Conservation (phyloP, 1,140 invertebrate species). For the Anagrus nilaparvatae region DNA sequence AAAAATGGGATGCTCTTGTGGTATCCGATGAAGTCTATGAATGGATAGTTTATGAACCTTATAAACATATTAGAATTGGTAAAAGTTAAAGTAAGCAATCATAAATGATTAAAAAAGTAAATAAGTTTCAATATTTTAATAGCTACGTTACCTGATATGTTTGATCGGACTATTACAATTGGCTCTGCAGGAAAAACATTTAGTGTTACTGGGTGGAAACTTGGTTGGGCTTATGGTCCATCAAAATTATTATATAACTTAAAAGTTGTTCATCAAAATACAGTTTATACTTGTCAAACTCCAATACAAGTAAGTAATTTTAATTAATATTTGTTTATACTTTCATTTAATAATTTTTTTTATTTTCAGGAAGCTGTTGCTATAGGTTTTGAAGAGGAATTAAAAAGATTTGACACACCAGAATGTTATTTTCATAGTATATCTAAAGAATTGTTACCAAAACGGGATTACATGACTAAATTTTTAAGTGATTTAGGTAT, state of each 20-base stretch:
- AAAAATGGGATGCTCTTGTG: constrained; percentile 85
- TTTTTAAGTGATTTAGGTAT: constrained; percentile 73
- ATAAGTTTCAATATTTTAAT: constrained; percentile 8
- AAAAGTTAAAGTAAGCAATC: constrained; percentile 17
- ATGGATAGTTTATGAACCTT: constrained; percentile 84
- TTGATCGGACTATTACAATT: constrained; percentile 93
- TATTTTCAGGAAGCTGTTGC: constrained; percentile 77
- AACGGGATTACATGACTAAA: constrained; percentile 77
- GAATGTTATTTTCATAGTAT: constrained; percentile 83
- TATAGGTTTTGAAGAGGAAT: constrained; percentile 78
- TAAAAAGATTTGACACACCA: constrained; percentile 53
- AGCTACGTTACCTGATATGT: constrained; percentile 95
- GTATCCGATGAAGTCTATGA: constrained; percentile 98
- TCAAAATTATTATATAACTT: constrained; percentile 67
- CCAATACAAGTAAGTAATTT: constrained; percentile 54
- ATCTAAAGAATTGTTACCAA: constrained; percentile 64
- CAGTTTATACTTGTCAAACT: constrained; percentile 82
- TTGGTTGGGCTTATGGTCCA: constrained; percentile 93
- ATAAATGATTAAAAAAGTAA: not conserved
- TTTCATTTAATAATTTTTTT: constrained; percentile 7
- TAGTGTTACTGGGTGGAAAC: constrained; percentile 95
- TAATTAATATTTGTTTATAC: constrained; percentile 1
- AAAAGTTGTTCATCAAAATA: constrained; percentile 88
- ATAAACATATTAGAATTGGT: constrained; percentile 85
- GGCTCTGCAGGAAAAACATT: constrained; percentile 97